A percentile compares a stretch with the other conserved stretches of the same genome.
Conservation (phyloP, 2,888 invertebrate species). For the Amiota mariae region DNA sequence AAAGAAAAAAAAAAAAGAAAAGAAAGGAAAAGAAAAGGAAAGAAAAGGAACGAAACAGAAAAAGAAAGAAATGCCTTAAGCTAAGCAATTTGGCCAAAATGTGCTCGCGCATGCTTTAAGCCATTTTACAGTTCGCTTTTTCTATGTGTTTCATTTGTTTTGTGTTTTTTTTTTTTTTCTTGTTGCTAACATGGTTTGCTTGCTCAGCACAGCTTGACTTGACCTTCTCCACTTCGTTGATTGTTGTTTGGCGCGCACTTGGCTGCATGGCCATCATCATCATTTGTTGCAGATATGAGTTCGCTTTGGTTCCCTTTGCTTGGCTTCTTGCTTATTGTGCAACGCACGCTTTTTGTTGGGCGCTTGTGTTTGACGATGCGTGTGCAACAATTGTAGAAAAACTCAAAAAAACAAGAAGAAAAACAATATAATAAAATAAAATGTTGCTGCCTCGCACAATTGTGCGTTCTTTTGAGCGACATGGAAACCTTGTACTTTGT, state of each 20-base stretch:
- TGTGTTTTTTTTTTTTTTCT: not conserved
- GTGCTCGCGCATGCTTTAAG: not conserved
- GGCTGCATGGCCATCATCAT: not conserved
- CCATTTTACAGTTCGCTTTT: not conserved
- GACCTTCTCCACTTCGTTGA: not conserved
- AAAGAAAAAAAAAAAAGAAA: constrained; percentile 52
- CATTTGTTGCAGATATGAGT: not conserved
- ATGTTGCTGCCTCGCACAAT: too few relatives aligned
- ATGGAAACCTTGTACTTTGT: too few relatives aligned
- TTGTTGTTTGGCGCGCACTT: not conserved
- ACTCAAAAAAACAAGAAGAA: too few relatives aligned
- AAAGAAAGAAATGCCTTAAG: constrained; percentile 48
- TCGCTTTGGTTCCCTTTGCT: not conserved
- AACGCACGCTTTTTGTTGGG: not conserved
- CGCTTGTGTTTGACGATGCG: too few relatives aligned
- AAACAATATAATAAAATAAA: too few relatives aligned
- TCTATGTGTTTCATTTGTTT: too few relatives aligned
- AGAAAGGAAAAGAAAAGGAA: too few relatives aligned
- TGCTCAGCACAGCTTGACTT: constrained; percentile 1
- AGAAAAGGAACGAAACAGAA: constrained; percentile 35
- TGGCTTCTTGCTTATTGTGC: not conserved
- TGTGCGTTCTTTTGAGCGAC: too few relatives aligned
- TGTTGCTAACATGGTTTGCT: not conserved
- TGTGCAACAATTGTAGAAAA: too few relatives aligned
- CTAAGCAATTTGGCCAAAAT: constrained; percentile 2